Base-by-base conservation (phyloP, 2,888 invertebrate genomes). In the Desoria tigrina region DNA sequence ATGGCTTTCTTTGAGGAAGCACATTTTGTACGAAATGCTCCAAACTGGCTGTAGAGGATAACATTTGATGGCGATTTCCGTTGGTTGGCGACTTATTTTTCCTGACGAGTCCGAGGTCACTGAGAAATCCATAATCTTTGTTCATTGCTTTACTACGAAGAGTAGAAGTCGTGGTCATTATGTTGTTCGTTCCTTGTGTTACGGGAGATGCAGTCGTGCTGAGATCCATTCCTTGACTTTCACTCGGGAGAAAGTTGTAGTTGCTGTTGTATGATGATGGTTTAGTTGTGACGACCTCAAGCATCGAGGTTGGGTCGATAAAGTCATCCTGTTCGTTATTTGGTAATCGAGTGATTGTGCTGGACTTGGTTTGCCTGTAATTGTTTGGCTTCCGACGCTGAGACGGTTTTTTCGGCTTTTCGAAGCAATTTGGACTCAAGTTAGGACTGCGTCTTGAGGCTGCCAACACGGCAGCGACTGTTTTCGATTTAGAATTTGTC, bases 401-500 rank as follows among this genome's bases (percentile, higher is more conserved):
- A 18, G 27, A 53, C 51, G 50, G 50, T 55, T 49, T 61, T 24
- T 65, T 61, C 54, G 50, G 42, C 54, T 58, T 65, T 27, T 51
- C 59, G 23, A 45, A 55, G 1, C 61, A 54, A 24, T 56, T 56
- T 28, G 57, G 18, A 4, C 42, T n/a, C 11, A 42, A 11, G 26
- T 63, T 56, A 32, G 68, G 45, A 54, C 62, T 62, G 37, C 66
- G 62, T 58, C 75, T 64, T 6, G 68, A 66, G 16, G 75, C 74
- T 11, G 75, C 75, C 16, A 76, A 50, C 6, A 72, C 73, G 14
- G 75, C 75, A 18, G 75, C 75, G 1, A 74, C 75, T 18, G 75
- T 76, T 58, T 73, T 74, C 0, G 74, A 69, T 54, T 75, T 75
- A n/a, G 58, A 61, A 7, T 65, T 59, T 58, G 65, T 73, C 14